Evolutionary conservation across 2,888 invertebrate species (phyloP), one percentile per base, ranked within the genome.

Genomic region (Plemyria rubiginata): DNA sequence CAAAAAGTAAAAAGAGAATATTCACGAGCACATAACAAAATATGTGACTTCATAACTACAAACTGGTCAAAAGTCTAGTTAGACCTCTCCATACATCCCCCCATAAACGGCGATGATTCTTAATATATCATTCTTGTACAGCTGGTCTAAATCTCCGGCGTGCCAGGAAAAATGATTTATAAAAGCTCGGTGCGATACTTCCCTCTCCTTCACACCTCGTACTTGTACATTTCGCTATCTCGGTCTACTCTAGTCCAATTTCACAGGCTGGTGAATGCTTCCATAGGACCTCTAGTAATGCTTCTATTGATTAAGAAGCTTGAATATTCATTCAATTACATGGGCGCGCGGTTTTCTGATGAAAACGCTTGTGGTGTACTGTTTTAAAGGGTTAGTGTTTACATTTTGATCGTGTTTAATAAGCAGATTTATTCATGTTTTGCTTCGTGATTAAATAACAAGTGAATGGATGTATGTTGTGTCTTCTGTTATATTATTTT

Each of bases 241-340:
- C 73, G 74, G 65, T 88, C 87, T 72, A 67, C 84, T 83, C 82
- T 79, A 87, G 89, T 88, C 88, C 88, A 92, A 92, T 92, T 92
- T 91, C 90, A 91, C 90, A 90, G 89, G 83, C 89, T 84, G 88
- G 78, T 90, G 88, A 79, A 75, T 85, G 84, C 85, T 81, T 85
- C 86, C 80, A 81, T 83, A 86, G 85, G 82, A 84, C 84, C 59
- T 82, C 82, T 79, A 77, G 87, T 90, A 91, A 90, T 90, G 82
- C 87, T 81, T 80, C 86, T 88, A 92, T 92, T 92, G 91, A 92
- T 92, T 91, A 92, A 90, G 90, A 88, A 83, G 84, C 82, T 84
- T 90, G 91, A 91, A 91, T 92, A 91, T 91, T 90, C 91, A 92
- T 90, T 88, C 90, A 91, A 91, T 92, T 91, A 90, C 85, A 86